A percentile compares a stretch with the other conserved stretches of the same genome.
Evolutionary conservation across 2,797 vertebrate species (phyloP).

Genomic region (Margarornis squamiger): DNA sequence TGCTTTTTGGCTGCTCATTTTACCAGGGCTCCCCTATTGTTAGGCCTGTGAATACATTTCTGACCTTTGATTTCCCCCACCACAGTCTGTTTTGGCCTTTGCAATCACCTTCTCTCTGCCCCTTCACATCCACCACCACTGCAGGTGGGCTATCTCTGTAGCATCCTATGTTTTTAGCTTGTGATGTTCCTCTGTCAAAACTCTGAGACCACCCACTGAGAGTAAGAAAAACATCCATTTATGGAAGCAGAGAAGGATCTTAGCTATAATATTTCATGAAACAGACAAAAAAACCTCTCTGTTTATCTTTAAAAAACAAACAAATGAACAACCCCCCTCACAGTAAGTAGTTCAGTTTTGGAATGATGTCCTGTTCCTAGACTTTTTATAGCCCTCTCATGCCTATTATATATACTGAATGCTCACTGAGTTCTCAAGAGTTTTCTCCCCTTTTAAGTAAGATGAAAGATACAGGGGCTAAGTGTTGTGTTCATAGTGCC

Average conservation of each 20-base stretch:
- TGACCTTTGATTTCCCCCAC: conserved; percentile 53
- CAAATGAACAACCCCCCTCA: conserved; percentile 35
- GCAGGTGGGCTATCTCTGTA: conserved; percentile 65
- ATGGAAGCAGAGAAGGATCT: conserved; percentile 64
- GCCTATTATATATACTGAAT: not conserved
- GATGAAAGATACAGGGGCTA: conserved; percentile 3
- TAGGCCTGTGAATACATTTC: conserved; percentile 53
- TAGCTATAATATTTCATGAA: conserved; percentile 63
- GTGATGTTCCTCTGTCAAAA: conserved; percentile 57
- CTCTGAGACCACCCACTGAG: conserved; percentile 71
- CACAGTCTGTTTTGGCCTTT: conserved; percentile 52
- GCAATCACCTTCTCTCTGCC: conserved; percentile 51
- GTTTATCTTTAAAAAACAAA: conserved; percentile 67
- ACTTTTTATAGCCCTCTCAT: not conserved
- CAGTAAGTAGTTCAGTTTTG: conserved; percentile 30
- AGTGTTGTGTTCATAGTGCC: not conserved
- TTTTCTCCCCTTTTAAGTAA: conserved; percentile 38
- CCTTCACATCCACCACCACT: conserved; percentile 38
- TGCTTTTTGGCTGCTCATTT: conserved; percentile 38
- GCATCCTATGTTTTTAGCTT: conserved; percentile 66
- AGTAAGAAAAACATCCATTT: conserved; percentile 71
- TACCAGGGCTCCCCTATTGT: conserved; percentile 6
- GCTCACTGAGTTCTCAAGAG: not conserved
- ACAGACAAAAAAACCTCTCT: not conserved
- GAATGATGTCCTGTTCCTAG: conserved; percentile 2